These are phyloP conservation scores for Oligia strigilis DNA, from an alignment of 2,888 invertebrate genomes.

Conservation along the genomic window DNA sequence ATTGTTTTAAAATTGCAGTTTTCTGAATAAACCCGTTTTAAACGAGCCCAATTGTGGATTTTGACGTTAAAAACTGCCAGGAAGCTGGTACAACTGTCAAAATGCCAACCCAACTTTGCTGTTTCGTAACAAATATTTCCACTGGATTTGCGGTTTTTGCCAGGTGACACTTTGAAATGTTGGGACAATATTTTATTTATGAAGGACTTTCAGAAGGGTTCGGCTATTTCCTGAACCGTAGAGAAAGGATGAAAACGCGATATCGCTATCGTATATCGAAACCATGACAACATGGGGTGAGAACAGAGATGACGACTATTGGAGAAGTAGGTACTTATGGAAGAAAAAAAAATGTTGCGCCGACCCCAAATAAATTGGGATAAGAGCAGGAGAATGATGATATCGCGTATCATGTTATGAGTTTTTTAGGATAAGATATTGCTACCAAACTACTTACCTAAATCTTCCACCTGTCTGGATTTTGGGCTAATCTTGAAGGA, in stretches of 20 bases:
- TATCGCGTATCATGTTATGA: not conserved
- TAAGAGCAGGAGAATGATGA: not conserved
- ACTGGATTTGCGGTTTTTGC: slow-evolving; percentile 30
- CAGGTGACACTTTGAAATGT: slow-evolving; percentile 48
- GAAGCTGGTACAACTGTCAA: slow-evolving; percentile 49
- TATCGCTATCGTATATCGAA: slow-evolving; percentile 11
- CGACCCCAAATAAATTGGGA: not conserved
- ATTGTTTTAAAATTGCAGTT: slow-evolving; percentile 6
- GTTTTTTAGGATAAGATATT: not conserved
- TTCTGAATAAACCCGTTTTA: not conserved
- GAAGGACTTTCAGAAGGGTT: not conserved
- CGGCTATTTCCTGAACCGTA: not conserved
- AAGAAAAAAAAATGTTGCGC: not conserved
- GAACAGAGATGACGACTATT: not conserved
- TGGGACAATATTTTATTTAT: slow-evolving; percentile 36
- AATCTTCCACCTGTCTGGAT: not conserved
- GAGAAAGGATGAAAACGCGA: slow-evolving; percentile 5
- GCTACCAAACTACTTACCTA: not conserved
- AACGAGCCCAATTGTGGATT: slow-evolving; percentile 20
- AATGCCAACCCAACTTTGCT: slow-evolving; percentile 38
- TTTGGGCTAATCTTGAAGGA: not conserved
- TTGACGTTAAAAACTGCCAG: slow-evolving; percentile 31
- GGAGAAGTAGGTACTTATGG: not conserved
- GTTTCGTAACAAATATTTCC: slow-evolving; percentile 41
- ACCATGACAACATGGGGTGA: not conserved